phyloP scores from a whole-genome alignment of 2,113 vertebrate genomes.

The Phasianus colchicus region DNA sequence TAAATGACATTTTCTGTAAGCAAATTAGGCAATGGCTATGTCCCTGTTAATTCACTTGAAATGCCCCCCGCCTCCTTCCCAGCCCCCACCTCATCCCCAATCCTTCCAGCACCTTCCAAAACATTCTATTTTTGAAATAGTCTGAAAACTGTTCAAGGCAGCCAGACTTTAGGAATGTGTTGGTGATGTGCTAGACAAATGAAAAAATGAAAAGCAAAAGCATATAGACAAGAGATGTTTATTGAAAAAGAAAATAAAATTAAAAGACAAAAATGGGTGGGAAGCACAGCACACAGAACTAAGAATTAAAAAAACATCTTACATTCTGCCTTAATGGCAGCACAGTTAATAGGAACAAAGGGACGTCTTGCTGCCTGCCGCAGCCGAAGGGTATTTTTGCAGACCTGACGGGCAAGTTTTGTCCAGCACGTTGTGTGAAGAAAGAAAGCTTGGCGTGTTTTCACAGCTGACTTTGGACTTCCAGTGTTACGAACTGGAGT shows the following conservation, averaged over 20 bases:
- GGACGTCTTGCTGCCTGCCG: slow-evolving; percentile 95
- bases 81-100: background rate
- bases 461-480: slow-evolving; percentile 96
- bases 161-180: background rate
- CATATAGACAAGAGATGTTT: slow-evolving; percentile 84
- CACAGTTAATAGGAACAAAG: slow-evolving; percentile 99
- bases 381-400: slow-evolving; percentile 95
- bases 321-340: slow-evolving; percentile 99
- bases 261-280: slow-evolving; percentile 78
- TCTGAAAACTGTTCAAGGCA: background rate
- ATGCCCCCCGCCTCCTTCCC: background rate
- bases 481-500: slow-evolving; percentile 92
- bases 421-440: slow-evolving; percentile 96
- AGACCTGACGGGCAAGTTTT: slow-evolving; percentile 97
- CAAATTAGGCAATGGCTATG: background rate
- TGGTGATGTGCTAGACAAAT: slow-evolving; percentile 59
- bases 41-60: background rate
- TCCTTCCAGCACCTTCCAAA: background rate
- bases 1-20: background rate
- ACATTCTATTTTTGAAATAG: background rate
- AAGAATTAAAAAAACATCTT: slow-evolving; percentile 99
- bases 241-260: slow-evolving; percentile 83
- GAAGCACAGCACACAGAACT: slow-evolving; percentile 86
- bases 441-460: slow-evolving; percentile 96
- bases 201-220: slow-evolving; percentile 79